Conservation (phyloP, 1,140 invertebrate species). For the Heliconius himera region DNA sequence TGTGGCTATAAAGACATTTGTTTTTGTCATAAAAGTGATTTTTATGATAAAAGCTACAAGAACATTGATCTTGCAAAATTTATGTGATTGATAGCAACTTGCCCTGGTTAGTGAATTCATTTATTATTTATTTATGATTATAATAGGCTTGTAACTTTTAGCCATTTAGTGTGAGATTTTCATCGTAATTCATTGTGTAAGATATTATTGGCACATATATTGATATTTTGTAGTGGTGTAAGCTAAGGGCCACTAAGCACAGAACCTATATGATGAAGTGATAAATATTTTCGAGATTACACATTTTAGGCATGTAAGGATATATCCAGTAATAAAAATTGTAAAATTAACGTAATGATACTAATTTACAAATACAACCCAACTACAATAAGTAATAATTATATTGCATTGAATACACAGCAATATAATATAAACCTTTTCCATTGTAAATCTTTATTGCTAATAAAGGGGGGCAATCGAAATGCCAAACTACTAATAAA, state of each 20-base stretch:
- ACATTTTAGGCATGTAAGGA: not conserved
- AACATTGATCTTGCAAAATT: not conserved
- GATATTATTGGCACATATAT: conserved; percentile 24
- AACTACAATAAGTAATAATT: not conserved
- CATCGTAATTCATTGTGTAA: not conserved
- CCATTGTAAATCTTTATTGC: conserved; percentile 7
- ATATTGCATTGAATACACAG: conserved; percentile 13
- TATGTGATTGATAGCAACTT: not conserved
- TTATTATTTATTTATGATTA: not conserved
- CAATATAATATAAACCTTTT: conserved; percentile 8
- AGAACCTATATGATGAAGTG: not conserved
- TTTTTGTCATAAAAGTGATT: not conserved
- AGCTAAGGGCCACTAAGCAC: not conserved
- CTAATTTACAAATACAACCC: conserved; percentile 6
- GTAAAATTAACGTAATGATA: not conserved
- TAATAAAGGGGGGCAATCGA: conserved; percentile 27
- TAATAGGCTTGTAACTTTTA: not conserved
- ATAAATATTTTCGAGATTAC: not conserved
- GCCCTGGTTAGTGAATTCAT: not conserved
- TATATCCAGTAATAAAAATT: not conserved
- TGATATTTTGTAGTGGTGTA: not conserved
- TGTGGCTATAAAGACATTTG: not conserved
- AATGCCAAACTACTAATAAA: conserved; percentile 37
- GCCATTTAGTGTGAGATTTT: not conserved
- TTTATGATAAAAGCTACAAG: not conserved